phyloP scores from a whole-genome alignment of 2,797 vertebrate genomes.

The Rhinogobio ventralis region DNA sequence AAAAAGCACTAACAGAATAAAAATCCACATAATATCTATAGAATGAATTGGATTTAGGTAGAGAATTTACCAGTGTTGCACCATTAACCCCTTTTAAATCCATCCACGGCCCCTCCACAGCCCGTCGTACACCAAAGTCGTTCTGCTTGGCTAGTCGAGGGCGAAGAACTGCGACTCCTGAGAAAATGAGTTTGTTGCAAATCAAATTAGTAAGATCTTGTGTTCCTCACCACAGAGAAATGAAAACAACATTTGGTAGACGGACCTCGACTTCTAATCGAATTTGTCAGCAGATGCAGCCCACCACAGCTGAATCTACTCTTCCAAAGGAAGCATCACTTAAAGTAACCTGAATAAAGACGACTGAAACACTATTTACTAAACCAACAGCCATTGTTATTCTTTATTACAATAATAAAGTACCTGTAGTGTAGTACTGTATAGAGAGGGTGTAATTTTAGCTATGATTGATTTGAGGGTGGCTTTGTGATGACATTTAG shows the following conservation, averaged over 20 bases:
- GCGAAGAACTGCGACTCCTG: constrained; percentile 64
- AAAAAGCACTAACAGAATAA: constrained; percentile 58
- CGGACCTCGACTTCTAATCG: constrained; percentile 46
- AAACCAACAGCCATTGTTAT: constrained; percentile 26
- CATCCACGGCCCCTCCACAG: constrained; percentile 58
- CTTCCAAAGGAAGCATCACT: constrained; percentile 28
- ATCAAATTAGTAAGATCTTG: constrained; percentile 76
- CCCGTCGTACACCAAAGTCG: constrained; percentile 70
- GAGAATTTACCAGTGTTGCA: constrained; percentile 52
- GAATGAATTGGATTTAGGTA: constrained; percentile 69
- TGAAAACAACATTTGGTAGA: constrained; percentile 60
- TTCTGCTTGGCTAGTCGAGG: constrained; percentile 76
- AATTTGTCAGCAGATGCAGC: constrained; percentile 46
- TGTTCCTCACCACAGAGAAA: constrained; percentile 62
- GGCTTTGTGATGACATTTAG: constrained; percentile 5
- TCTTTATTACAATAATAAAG: constrained; percentile 21
- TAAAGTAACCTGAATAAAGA: constrained; percentile 27
- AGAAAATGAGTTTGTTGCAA: constrained; percentile 72
- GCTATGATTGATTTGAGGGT: not conserved
- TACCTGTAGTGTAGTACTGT: not conserved
- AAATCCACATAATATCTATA: constrained; percentile 66
- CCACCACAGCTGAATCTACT: constrained; percentile 18
- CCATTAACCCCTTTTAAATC: constrained; percentile 71
- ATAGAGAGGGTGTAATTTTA: constrained; percentile 10
- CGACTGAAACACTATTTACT: constrained; percentile 16